Evolutionary conservation across 2,113 vertebrate species (phyloP).

Genomic region (Hyaena hyaena): DNA sequence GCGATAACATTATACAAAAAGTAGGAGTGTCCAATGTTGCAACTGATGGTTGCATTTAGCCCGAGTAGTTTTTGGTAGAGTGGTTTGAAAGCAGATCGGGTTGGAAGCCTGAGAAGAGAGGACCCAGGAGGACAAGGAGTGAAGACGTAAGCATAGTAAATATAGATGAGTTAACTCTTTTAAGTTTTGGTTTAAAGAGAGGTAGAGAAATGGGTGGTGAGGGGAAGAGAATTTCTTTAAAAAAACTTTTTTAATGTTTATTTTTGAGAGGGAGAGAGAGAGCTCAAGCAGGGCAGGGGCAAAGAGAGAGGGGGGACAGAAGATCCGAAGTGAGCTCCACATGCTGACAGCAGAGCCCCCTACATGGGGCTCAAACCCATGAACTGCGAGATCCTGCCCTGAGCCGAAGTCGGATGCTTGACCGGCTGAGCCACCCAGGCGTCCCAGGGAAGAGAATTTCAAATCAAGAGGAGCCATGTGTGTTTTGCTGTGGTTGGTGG

Average conservation of each 20-base stretch:
- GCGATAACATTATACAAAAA: slow-evolving; percentile 43
- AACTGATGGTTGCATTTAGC: neutral
- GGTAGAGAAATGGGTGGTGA: neutral
- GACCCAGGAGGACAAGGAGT: neutral
- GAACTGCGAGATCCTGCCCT: too few relatives aligned
- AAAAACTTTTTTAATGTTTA: too few relatives aligned
- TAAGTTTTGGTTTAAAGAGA: neutral
- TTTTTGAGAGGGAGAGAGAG: too few relatives aligned
- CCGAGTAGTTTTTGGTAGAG: neutral
- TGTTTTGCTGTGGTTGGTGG: neutral
- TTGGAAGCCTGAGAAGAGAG: neutral
- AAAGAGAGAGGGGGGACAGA: too few relatives aligned
- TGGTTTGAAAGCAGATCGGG: neutral
- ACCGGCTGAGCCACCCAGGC: too few relatives aligned
- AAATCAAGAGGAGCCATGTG: neutral
- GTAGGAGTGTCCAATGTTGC: neutral
- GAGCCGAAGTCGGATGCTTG: too few relatives aligned
- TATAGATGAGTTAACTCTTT: neutral
- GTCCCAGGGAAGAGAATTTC: neutral
- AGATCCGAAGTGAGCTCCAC: too few relatives aligned
- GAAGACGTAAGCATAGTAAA: neutral
- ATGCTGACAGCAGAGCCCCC: too few relatives aligned
- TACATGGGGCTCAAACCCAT: too few relatives aligned
- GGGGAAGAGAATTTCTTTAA: neutral
- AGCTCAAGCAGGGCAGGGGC: too few relatives aligned